These are phyloP conservation scores for Bombyx mori DNA, from an alignment of 1,140 invertebrate genomes.

Conservation along the genomic window ASM3026992v2 NC_085123.1:7550501-7551000, in stretches of 20 bases:
- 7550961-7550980: constrained; percentile 76
- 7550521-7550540: not conserved
- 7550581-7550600: constrained; percentile 76
- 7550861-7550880: constrained; percentile 96
- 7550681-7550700: constrained; percentile 82
- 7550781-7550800: constrained; percentile 77
- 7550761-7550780: constrained; percentile 79
- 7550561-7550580: constrained; percentile 70
- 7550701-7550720: not conserved
- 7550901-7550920: constrained; percentile 90
- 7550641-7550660: constrained; percentile 85
- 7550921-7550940: constrained; percentile 79
- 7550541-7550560: constrained; percentile 32
- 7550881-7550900: constrained; percentile 91
- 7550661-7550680: constrained; percentile 84
- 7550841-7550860: constrained; percentile 87
- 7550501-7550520: not conserved
- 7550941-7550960: constrained; percentile 71
- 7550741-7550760: not conserved
- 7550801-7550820: constrained; percentile 77
- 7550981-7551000: constrained; percentile 75
- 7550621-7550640: constrained; percentile 77
- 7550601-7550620: constrained; percentile 81
- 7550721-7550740: not conserved
- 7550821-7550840: constrained; percentile 74